Conservation (phyloP, 2,888 invertebrate species). For the Lithophane leautieri region DNA sequence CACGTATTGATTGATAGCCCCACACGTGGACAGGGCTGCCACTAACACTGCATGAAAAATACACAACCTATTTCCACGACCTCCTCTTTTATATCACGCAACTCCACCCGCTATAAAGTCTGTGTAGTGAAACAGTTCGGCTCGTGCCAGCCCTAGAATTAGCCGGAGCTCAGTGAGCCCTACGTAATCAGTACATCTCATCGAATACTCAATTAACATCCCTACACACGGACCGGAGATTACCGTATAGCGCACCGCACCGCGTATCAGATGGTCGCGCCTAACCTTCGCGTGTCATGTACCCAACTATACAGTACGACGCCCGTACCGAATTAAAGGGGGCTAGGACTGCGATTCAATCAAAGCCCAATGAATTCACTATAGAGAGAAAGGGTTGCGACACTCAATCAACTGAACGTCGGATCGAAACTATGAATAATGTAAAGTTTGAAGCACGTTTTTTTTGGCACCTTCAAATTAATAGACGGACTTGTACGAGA, state of each 20-base stretch:
- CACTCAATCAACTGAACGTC: constrained; percentile 66
- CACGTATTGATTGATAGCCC: constrained; percentile 82
- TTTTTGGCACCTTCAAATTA: constrained; percentile 74
- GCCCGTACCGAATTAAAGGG: constrained; percentile 75
- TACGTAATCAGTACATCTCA: constrained; percentile 78
- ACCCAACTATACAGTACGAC: constrained; percentile 67
- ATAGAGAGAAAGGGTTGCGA: constrained; percentile 73
- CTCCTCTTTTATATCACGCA: constrained; percentile 31
- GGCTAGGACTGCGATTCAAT: constrained; percentile 79
- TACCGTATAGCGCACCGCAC: constrained; percentile 70
- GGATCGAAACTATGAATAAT: constrained; percentile 64
- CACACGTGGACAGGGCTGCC: constrained; percentile 76
- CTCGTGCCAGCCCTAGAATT: constrained; percentile 52
- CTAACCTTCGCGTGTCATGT: constrained; percentile 75
- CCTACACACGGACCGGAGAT: constrained; percentile 80
- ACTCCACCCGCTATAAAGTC: constrained; percentile 4
- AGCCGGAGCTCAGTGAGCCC: constrained; percentile 69
- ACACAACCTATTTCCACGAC: constrained; percentile 17
- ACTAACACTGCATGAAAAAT: constrained; percentile 67
- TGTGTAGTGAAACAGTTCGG: constrained; percentile 16
- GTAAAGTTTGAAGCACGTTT: constrained; percentile 70
- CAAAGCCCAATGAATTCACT: constrained; percentile 75
- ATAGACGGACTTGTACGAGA: constrained; percentile 70
- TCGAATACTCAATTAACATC: constrained; percentile 83
- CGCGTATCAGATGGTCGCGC: constrained; percentile 76